phyloP scores from a whole-genome alignment of 2,797 vertebrate species.

The Malacoraja senta region DNA sequence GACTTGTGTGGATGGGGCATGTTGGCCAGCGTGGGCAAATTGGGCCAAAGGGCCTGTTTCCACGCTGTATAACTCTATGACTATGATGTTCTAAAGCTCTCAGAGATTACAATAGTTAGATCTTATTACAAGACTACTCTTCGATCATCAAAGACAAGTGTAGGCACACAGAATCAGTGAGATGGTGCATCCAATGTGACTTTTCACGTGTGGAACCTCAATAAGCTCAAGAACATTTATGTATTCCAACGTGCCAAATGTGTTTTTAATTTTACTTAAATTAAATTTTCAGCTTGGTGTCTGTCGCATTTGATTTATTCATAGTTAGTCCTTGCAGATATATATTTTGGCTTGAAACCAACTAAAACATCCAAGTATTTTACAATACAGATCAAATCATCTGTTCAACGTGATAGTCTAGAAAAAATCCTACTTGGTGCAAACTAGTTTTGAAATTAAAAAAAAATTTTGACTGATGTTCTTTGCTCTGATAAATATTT shows the following conservation, averaged over 20 bases:
- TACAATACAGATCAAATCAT: neutral
- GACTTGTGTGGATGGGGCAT: too few species aligned
- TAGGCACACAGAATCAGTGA: neutral
- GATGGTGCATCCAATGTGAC: neutral
- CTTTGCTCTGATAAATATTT: neutral
- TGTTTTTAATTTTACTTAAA: slow-evolving; percentile 5
- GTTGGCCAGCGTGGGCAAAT: too few species aligned
- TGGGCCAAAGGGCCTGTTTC: too few species aligned
- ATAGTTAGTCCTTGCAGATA: neutral
- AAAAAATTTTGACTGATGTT: neutral
- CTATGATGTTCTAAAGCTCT: too few species aligned
- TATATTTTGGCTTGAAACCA: neutral
- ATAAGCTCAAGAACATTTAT: neutral
- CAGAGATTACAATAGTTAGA: too few species aligned
- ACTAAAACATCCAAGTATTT: neutral
- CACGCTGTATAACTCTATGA: too few species aligned
- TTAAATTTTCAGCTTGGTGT: slow-evolving; percentile 17
- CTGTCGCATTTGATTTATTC: neutral
- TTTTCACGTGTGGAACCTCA: neutral
- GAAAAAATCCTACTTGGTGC: neutral
- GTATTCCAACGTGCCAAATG: neutral
- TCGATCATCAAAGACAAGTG: too few species aligned
- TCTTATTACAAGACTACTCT: too few species aligned
- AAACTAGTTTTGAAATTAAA: neutral
- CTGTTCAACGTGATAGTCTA: neutral